Percentiles rank a stretch among this genome's conserved stretches.
Conservation (phyloP, 2,113 vertebrate species). For the Helogale parvula region DNA sequence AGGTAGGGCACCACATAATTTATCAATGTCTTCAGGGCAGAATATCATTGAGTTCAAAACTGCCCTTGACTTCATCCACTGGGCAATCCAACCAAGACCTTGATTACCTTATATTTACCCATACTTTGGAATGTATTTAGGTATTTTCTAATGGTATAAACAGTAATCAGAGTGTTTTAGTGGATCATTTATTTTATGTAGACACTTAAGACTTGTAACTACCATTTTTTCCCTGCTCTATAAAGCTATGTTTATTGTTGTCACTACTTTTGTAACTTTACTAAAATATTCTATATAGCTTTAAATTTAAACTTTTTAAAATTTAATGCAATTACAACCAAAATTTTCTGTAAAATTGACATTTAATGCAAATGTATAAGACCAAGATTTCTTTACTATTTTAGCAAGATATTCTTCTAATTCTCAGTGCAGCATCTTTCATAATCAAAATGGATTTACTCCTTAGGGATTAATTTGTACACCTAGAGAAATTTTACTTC, state of each 20-base stretch:
- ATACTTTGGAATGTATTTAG: background rate
- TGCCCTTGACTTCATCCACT: background rate
- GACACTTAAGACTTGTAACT: background rate
- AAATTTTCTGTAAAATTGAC: background rate
- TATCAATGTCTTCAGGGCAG: background rate
- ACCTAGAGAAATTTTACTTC: background rate
- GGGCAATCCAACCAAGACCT: background rate
- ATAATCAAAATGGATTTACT: background rate
- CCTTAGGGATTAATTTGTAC: background rate
- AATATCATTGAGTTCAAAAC: background rate
- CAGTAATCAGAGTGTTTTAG: background rate
- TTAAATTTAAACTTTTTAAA: slow-evolving; percentile 28
- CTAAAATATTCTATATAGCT: background rate
- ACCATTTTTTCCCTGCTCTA: background rate
- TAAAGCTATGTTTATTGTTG: background rate
- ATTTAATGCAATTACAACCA: background rate
- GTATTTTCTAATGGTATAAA: background rate
- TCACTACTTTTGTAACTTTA: background rate
- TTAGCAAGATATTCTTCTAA: background rate
- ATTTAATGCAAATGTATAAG: background rate
- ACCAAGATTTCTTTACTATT: background rate
- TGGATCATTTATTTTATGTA: background rate
- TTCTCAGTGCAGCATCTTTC: background rate
- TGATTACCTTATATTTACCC: background rate
- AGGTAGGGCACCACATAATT: background rate